These are phyloP conservation scores for Poeciliopsis turrubarensis DNA, from an alignment of 2,113 vertebrate genomes.

Conservation along the genomic window DNA sequence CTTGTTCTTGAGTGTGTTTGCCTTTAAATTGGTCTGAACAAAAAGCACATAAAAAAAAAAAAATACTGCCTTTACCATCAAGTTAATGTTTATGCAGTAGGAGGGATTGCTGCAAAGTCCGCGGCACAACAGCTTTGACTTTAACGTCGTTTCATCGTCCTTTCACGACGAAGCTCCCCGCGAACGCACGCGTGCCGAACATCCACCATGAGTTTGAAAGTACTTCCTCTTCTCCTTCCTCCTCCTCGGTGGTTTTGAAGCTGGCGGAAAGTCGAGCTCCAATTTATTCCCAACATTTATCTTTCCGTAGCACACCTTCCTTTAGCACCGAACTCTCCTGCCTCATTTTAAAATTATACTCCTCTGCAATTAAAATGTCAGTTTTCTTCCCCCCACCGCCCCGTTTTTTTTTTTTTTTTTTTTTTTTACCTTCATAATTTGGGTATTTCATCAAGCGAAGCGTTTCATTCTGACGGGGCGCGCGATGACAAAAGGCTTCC, in stretches of 20 bases:
- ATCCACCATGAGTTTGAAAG: conserved; percentile 35
- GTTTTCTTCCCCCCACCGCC: neutral
- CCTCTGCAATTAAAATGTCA: conserved; percentile 27
- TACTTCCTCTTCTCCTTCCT: conserved; percentile 10
- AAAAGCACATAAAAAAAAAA: neutral
- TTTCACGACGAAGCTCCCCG: conserved; percentile 75
- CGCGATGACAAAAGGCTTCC: neutral
- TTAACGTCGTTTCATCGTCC: conserved; percentile 73
- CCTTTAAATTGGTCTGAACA: neutral
- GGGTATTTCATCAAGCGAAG: conserved; percentile 19
- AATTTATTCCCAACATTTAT: conserved; percentile 5
- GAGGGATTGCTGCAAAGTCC: too few relatives aligned
- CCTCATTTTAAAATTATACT: conserved; percentile 11
- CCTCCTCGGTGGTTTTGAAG: neutral
- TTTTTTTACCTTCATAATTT: neutral
- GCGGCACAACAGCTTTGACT: neutral
- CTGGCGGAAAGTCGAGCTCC: neutral
- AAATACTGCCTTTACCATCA: neutral
- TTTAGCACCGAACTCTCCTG: conserved; percentile 2
- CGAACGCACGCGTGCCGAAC: neutral
- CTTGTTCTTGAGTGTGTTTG: neutral
- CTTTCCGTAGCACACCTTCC: conserved; percentile 4
- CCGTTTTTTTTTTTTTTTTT: too few relatives aligned
- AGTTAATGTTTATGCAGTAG: too few relatives aligned
- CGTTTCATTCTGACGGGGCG: conserved; percentile 21